Evolutionary conservation across 1,140 invertebrate species (phyloP), one percentile per base, ranked within the genome.

Genomic region (Telenomus remus): DNA sequence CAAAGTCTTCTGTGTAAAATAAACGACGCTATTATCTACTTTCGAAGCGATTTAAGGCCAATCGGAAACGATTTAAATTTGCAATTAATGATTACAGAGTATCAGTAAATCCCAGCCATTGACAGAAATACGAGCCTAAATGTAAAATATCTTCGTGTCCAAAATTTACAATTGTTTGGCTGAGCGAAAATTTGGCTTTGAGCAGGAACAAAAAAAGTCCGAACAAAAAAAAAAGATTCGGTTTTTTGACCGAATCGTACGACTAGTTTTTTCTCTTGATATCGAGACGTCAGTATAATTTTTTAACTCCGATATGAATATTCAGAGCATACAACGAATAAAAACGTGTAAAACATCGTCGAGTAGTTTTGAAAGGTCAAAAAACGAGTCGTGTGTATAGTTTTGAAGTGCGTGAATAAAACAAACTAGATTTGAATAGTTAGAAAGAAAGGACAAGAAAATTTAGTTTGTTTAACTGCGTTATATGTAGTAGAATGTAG

Each of bases 1-100:
- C 50, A 70, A 70, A 61, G 57, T 50, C 37, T 44, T 56, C 14
- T 27, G 42, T 56, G 57, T 55, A 49, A 61, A 63, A 70, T 63
- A 70, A 61, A 70, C 61, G 57, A 70, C 13, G 57, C 57, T 43
- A 63, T 70, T 70, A 70, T 70, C 56, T 61, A 43, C 50, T 61
- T 37, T 61, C 39, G 47, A 54, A 49, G 34, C 54, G 42, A 59
- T 72, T 63, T 71, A 55, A 64, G 48, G 60, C 64, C 69, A 48
- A 72, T 59, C 53, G 42, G 59, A 59, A 72, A 55, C 54, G 53
- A 72, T 59, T 48, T 64, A 64, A 65, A 72, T 72, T 56, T 33
- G 49, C 59, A 59, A 49, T 72, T 72, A 64, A 64, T 72, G 53
- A 50, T 48, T 19, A 34, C 14, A 12, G 51, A 46, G 8, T 59